Conservation (phyloP, 2,113 vertebrate genomes). For the Dolichallabes microphthalmus region DNA sequence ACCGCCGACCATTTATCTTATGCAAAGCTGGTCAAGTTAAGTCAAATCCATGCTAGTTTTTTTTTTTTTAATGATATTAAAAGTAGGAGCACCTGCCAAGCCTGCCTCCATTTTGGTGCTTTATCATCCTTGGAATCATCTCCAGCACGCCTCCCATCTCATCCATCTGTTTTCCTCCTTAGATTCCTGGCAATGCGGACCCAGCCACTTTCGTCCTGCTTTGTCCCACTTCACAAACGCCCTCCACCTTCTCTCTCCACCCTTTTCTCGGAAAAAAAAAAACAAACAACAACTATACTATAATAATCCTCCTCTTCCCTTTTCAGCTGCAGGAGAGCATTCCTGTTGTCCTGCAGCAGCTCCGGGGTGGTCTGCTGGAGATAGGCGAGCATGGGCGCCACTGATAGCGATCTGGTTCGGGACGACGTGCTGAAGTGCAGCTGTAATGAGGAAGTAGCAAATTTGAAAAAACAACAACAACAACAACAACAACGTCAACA, state of each 20-base stretch:
- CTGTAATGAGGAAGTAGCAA: constrained; percentile 18
- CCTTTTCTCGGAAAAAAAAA: background rate
- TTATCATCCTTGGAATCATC: background rate
- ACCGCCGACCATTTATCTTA: constrained; percentile 11
- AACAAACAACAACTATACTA: no score
- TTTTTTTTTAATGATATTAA: background rate
- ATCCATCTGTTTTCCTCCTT: constrained; percentile 44
- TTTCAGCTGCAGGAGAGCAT: background rate
- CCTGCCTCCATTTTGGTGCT: background rate
- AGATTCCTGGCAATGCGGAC: constrained; percentile 33
- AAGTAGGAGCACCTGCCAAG: constrained; percentile 38
- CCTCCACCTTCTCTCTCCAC: background rate
- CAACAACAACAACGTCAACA: background rate
- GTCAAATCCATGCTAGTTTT: constrained; percentile 16
- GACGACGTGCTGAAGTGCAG: constrained; percentile 24
- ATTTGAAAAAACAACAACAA: background rate
- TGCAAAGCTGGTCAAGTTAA: constrained; percentile 25
- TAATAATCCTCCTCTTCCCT: constrained; percentile 19
- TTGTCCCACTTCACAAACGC: background rate
- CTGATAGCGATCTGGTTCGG: constrained; percentile 54
- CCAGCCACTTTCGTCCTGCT: background rate
- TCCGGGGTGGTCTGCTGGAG: constrained; percentile 54
- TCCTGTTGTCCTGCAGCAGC: constrained; percentile 17
- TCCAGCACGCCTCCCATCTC: constrained; percentile 17
- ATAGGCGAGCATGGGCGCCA: constrained; percentile 44